phyloP scores from a whole-genome alignment of 64 coral and sea anemone species.

The Orbicella faveolata region DNA sequence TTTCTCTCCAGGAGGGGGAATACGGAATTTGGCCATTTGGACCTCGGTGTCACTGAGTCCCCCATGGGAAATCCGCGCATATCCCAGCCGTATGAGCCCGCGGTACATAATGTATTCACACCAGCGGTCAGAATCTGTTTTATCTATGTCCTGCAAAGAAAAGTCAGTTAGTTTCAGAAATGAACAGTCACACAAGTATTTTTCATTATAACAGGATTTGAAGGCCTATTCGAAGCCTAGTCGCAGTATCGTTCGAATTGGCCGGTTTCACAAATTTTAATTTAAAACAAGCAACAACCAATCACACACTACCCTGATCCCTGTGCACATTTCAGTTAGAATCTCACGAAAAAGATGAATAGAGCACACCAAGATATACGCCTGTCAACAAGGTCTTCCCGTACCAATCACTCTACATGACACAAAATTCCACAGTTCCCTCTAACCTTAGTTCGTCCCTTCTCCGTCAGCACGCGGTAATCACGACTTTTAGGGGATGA shows the following conservation, averaged over 20 bases:
- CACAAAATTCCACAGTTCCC: background rate
- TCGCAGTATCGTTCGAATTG: no score
- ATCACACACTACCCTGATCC: no score
- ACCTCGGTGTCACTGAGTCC: slow-evolving; percentile 96
- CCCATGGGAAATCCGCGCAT: slow-evolving; percentile 90
- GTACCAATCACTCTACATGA: background rate
- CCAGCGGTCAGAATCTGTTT: slow-evolving; percentile 72
- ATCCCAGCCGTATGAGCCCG: slow-evolving; percentile 77
- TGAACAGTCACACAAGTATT: no score
- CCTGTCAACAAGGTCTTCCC: no score
- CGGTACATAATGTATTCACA: slow-evolving; percentile 99
- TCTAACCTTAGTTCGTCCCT: slow-evolving; percentile 82
- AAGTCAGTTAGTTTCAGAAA: background rate
- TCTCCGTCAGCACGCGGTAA: slow-evolving; percentile 67
- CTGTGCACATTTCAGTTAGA: no score
- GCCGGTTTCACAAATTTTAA: no score
- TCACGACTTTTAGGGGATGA: slow-evolving; percentile 91
- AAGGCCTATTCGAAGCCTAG: no score
- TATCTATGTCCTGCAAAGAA: slow-evolving; percentile 81
- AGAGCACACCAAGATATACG: no score
- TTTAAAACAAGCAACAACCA: no score
- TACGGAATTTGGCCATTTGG: slow-evolving; percentile 90
- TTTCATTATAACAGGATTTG: no score
- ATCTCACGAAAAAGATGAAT: no score
- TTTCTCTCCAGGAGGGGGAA: slow-evolving; percentile 49